Percentiles rank a stretch among this genome's conserved stretches.
Evolutionary conservation across 2,113 vertebrate genomes (phyloP).

Genomic region (Nipponia nippon): DNA sequence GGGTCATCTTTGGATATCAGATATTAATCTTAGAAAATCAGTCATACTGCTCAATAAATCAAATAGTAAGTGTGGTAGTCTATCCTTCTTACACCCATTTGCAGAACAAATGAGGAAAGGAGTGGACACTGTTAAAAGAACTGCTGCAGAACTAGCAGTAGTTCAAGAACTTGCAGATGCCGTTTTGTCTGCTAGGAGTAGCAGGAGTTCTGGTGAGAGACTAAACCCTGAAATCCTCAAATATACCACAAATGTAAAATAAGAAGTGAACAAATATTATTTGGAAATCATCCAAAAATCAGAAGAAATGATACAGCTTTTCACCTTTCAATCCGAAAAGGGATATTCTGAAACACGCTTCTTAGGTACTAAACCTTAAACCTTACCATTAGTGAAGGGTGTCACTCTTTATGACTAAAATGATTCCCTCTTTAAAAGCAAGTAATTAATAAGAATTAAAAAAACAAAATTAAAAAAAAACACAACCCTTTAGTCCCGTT

Average conservation of each 20-base stretch:
- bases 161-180: slow-evolving; percentile 39
- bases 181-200: slow-evolving; percentile 13
- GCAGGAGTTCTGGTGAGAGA: background rate
- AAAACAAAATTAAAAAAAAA: background rate
- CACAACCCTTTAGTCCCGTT: background rate
- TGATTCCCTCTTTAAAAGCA: background rate
- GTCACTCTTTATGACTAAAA: background rate
- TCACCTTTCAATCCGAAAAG: background rate
- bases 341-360: background rate
- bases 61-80: background rate
- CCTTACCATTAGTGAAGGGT: background rate
- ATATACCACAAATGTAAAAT: background rate
- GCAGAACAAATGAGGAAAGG: background rate
- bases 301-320: background rate
- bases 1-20: background rate
- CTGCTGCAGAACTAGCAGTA: slow-evolving; percentile 23
- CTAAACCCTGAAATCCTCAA: slow-evolving; percentile 36
- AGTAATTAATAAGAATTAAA: background rate
- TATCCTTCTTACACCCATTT: background rate
- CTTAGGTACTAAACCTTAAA: background rate
- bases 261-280: background rate
- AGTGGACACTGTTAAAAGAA: background rate
- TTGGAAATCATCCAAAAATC: background rate
- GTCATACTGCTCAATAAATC: background rate
- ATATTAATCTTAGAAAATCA: slow-evolving; percentile 2